phyloP scores from a whole-genome alignment of 2,113 vertebrate genomes.

The Cyprinodon variegatus region DNA sequence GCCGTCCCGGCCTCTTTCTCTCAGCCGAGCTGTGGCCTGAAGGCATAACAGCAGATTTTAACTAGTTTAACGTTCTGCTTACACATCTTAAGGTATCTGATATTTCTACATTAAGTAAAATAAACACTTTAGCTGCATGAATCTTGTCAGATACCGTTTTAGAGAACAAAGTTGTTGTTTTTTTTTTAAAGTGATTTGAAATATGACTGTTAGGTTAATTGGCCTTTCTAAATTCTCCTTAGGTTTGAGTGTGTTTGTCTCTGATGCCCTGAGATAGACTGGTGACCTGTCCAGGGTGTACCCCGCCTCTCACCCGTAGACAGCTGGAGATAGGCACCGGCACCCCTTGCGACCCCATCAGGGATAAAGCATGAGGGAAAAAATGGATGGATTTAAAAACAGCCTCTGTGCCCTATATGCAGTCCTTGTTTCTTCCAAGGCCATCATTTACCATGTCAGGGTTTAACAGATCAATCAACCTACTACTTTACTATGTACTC shows the following conservation, averaged over 20 bases:
- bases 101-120: not conserved
- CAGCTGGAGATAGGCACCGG: too few species aligned
- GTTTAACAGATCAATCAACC: conserved; percentile 61
- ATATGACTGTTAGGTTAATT: too few species aligned
- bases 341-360: too few species aligned
- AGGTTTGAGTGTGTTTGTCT: too few species aligned
- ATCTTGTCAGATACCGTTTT: not conserved
- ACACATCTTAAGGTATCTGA: not conserved
- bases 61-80: not conserved
- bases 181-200: not conserved
- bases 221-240: too few species aligned
- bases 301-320: too few species aligned
- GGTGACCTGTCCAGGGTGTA: too few species aligned
- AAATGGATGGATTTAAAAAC: not conserved
- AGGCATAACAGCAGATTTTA: conserved; percentile 10
- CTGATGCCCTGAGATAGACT: too few species aligned
- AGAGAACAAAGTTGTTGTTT: not conserved
- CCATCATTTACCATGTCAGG: conserved; percentile 47
- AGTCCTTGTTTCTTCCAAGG: conserved; percentile 31
- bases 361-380: too few species aligned
- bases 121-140: not conserved
- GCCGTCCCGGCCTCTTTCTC: conserved; percentile 92
- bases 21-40: conserved; percentile 90
- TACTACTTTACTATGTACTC: conserved; percentile 53
- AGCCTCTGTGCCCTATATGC: conserved; percentile 15